Evolutionary conservation across 2,797 vertebrate genomes (phyloP).

Genomic region (Chrysocyon brachyurus): DNA sequence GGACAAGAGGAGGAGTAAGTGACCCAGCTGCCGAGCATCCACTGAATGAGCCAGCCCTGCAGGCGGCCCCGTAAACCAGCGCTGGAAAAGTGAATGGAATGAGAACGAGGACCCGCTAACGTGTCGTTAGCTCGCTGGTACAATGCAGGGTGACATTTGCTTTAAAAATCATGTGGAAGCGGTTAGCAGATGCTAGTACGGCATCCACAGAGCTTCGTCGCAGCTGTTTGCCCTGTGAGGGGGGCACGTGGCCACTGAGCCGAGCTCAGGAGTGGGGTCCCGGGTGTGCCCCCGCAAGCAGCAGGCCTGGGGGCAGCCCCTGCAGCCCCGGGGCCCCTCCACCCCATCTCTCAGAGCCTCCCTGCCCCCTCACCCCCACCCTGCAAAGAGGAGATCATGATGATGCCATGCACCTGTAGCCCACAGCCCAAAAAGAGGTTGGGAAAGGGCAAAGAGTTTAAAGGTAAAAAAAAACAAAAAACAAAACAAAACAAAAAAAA

Average conservation of each 20-base stretch:
- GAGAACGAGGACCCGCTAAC: background rate
- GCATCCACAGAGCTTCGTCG: background rate
- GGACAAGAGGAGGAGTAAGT: background rate
- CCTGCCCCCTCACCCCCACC: too few relatives aligned
- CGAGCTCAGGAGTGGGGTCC: background rate
- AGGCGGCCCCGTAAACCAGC: background rate
- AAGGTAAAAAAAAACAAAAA: background rate
- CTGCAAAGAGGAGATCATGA: fast-evolving
- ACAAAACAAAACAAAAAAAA: background rate
- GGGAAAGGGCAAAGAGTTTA: background rate
- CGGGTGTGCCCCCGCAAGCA: fast-evolving
- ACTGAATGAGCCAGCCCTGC: background rate
- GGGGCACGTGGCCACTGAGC: background rate
- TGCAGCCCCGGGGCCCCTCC: too few relatives aligned
- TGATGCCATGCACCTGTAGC: fast-evolving
- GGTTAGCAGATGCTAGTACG: constrained; percentile 67
- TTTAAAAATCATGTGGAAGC: constrained; percentile 63
- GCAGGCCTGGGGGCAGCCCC: background rate
- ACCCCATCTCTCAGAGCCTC: background rate
- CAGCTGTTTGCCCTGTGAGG: constrained; percentile 13
- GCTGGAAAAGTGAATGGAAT: constrained; percentile 54
- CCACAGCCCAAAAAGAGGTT: fast-evolving
- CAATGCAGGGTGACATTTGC: constrained; percentile 67
- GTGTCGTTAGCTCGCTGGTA: constrained; percentile 45
- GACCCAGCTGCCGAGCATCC: constrained; percentile 51